phyloP scores from a whole-genome alignment of 2,888 invertebrate genomes.

The Melanophora roralis region DNA sequence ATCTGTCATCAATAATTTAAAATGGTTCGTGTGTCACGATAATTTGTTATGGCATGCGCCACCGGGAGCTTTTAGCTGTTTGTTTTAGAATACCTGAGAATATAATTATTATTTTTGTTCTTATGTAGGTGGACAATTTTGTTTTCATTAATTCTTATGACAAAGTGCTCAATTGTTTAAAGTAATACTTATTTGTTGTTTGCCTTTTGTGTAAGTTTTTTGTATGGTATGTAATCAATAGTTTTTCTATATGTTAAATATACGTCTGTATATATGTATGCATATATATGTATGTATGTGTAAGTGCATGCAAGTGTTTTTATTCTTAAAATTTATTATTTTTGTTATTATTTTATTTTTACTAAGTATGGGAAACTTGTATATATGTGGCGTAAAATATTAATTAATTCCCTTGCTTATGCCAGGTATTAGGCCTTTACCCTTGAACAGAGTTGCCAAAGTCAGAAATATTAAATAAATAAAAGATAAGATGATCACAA shows the following conservation, averaged over 20 bases:
- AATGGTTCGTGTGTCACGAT: no score
- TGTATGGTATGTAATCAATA: neutral
- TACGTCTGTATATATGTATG: no score
- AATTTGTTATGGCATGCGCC: no score
- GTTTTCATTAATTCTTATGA: neutral
- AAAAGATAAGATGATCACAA: no score
- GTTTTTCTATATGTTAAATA: neutral
- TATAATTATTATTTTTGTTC: neutral
- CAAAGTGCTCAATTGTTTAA: neutral
- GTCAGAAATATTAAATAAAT: no score
- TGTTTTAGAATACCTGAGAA: neutral
- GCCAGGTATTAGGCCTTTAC: no score
- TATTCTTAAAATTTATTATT: conserved; percentile 41
- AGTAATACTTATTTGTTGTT: neutral
- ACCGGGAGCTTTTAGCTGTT: neutral
- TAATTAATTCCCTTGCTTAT: no score
- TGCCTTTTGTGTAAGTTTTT: neutral
- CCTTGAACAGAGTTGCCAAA: no score
- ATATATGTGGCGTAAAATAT: no score
- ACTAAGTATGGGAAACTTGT: no score
- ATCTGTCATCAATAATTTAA: no score
- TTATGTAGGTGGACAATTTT: conserved; percentile 46
- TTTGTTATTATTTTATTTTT: conserved; percentile 32
- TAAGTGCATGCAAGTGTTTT: neutral
- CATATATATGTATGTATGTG: neutral